Conservation (phyloP, 2,888 invertebrate genomes). For the Andricus quercusramuli region DNA sequence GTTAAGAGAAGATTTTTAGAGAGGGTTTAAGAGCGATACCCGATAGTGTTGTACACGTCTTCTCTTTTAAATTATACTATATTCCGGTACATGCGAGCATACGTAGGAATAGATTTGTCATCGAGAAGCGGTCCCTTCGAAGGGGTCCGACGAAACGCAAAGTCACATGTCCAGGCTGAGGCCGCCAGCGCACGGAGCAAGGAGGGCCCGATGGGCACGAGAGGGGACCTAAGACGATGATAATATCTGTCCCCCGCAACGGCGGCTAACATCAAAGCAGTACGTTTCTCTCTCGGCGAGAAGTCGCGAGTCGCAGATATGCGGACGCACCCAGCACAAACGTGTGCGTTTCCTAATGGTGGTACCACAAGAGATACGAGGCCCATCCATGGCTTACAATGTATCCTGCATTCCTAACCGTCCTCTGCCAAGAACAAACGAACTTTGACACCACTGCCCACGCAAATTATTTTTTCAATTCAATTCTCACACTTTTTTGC, state of each 20-base stretch:
- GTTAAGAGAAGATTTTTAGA: background rate
- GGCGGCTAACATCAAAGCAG: slow-evolving; percentile 76
- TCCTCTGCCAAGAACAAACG: slow-evolving; percentile 39
- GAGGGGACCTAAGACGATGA: slow-evolving; percentile 62
- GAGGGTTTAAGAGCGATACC: slow-evolving; percentile 12
- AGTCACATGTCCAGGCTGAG: slow-evolving; percentile 49
- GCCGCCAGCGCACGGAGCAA: slow-evolving; percentile 46
- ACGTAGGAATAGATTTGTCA: slow-evolving; percentile 56
- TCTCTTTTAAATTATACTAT: slow-evolving; percentile 38
- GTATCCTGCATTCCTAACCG: slow-evolving; percentile 40
- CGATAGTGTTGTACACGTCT: slow-evolving; percentile 22
- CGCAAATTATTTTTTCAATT: slow-evolving; percentile 40
- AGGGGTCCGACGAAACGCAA: slow-evolving; percentile 41
- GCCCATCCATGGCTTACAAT: slow-evolving; percentile 40
- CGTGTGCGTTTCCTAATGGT: slow-evolving; percentile 68
- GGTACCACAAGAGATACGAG: slow-evolving; percentile 64
- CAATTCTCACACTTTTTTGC: slow-evolving; percentile 31
- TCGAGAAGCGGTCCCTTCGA: slow-evolving; percentile 34
- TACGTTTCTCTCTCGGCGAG: slow-evolving; percentile 62
- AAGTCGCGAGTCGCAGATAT: slow-evolving; percentile 72
- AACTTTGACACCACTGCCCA: slow-evolving; percentile 39
- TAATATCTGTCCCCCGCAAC: slow-evolving; percentile 77
- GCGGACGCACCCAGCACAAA: slow-evolving; percentile 69
- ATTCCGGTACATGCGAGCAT: slow-evolving; percentile 38
- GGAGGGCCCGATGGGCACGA: slow-evolving; percentile 51